phyloP scores from a whole-genome alignment of 2,888 invertebrate genomes.

The Parelbella ahira region DNA sequence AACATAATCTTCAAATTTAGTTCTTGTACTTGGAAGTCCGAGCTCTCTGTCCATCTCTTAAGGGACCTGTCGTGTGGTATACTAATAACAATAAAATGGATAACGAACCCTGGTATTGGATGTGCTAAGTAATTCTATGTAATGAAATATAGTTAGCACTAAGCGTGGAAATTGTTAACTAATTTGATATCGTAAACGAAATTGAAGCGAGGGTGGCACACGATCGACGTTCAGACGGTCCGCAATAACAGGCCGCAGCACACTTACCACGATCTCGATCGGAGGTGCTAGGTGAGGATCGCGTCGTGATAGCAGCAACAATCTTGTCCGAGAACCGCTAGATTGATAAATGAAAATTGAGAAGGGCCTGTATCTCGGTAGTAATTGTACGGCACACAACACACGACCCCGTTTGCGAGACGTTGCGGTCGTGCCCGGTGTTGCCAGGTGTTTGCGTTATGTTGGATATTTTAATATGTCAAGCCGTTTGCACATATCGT shows the following conservation, averaged over 20 bases:
- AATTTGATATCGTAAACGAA: conserved; percentile 9
- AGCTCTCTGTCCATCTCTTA: too few relatives aligned
- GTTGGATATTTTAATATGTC: not conserved
- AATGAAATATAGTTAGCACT: too few relatives aligned
- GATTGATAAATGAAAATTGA: conserved; percentile 44
- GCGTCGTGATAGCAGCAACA: conserved; percentile 36
- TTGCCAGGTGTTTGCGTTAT: conserved; percentile 2
- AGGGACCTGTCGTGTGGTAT: too few relatives aligned
- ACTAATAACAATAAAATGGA: too few relatives aligned
- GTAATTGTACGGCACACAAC: conserved; percentile 24
- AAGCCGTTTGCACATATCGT: too few relatives aligned
- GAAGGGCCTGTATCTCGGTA: conserved; percentile 33
- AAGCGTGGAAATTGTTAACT: not conserved
- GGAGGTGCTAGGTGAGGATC: conserved; percentile 43
- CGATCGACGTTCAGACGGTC: conserved; percentile 15
- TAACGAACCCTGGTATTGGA: too few relatives aligned
- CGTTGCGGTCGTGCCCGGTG: conserved; percentile 19
- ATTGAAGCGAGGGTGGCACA: conserved; percentile 9
- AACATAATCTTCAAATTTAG: too few relatives aligned
- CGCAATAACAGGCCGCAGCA: conserved; percentile 42
- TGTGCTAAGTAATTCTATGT: too few relatives aligned
- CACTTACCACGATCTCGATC: conserved; percentile 42
- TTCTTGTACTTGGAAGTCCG: too few relatives aligned
- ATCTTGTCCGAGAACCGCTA: conserved; percentile 39
- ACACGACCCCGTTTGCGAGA: conserved; percentile 25